Evolutionary conservation across 2,888 invertebrate genomes (phyloP), one percentile per base, ranked within the genome.

Genomic region (Mythimna vitellina): DNA sequence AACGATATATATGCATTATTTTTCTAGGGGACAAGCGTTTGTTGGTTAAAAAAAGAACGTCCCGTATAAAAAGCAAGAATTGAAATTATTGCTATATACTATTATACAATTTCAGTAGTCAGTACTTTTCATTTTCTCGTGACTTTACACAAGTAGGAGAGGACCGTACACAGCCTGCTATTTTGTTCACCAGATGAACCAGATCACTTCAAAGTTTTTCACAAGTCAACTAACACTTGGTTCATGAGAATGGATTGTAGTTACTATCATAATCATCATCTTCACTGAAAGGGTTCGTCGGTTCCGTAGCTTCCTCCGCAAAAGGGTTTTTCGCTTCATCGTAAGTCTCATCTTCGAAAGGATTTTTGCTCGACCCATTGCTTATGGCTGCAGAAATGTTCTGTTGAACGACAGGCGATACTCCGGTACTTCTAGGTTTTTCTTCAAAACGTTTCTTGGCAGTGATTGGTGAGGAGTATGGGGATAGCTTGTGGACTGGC

Each of bases 181-280:
- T 65, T 38, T 10, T 29, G 54, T n/a, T 20, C 54, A 38, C 29
- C 12, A 29, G 12, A 12, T 56, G 20, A 29, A 22, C 46, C 20
- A 1, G 10, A 42, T 61, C 57, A 51, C 38, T 35, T 58, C 14
- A 51, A 46, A 65, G 54, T 72, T 35, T 3, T 65, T 1, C 80
- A 58, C 70, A 60, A 42, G 12, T 54, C 51, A 51, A 42, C 32
- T 49, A 8, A 8, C 53, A 71, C 32, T 56, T 12, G 80, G 81
- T 85, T 95, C 91, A 96, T 80, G 96, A 94, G 90, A 98, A 98
- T 3, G 98, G 98, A 92, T 98, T 98, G 68, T 98, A 95, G 92
- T 97, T 98, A 84, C 97, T 97, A 92, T 98, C 98, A 89, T 98
- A 98, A 89, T 98, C 97, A 62, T 94, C 96, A 1, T 93, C 96